phyloP scores from a whole-genome alignment of 2,888 invertebrate genomes.

The Leptinotarsa haldemani region DNA sequence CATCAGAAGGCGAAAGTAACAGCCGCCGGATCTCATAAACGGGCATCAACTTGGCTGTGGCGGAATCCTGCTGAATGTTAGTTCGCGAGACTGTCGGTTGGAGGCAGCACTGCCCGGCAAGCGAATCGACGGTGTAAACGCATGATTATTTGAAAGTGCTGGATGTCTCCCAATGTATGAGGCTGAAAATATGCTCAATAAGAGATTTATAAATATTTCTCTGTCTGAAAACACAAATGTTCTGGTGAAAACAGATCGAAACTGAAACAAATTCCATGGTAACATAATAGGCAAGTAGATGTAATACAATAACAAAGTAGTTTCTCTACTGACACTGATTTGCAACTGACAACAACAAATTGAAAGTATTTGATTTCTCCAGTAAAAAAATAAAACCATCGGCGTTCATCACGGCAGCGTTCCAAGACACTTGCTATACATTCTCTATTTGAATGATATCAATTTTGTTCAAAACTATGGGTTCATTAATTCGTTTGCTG shows the following conservation, averaged over 20 bases:
- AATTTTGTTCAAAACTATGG: too few species aligned
- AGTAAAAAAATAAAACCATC: too few species aligned
- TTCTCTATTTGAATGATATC: too few species aligned
- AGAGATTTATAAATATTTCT: background rate
- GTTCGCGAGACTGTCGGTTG: conserved; percentile 43
- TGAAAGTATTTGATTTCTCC: too few species aligned
- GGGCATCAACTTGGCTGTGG: conserved; percentile 25
- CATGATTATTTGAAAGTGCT: background rate
- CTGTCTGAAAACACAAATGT: background rate
- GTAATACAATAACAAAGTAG: too few species aligned
- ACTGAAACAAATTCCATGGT: too few species aligned
- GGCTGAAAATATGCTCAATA: background rate
- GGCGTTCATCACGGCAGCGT: too few species aligned
- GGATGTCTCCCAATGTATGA: background rate
- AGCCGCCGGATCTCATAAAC: conserved; percentile 45
- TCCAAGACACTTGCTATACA: too few species aligned
- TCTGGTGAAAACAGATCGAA: background rate
- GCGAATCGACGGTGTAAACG: background rate
- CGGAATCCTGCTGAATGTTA: conserved; percentile 5
- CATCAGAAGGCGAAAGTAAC: conserved; percentile 52
- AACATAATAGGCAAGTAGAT: too few species aligned
- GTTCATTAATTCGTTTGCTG: too few species aligned
- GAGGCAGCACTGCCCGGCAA: conserved; percentile 49
- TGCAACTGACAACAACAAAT: too few species aligned
- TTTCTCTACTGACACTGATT: too few species aligned